These are phyloP conservation scores for Galago senegalensis DNA, from an alignment of 2,797 vertebrate species.

Conservation along the genomic window DNA sequence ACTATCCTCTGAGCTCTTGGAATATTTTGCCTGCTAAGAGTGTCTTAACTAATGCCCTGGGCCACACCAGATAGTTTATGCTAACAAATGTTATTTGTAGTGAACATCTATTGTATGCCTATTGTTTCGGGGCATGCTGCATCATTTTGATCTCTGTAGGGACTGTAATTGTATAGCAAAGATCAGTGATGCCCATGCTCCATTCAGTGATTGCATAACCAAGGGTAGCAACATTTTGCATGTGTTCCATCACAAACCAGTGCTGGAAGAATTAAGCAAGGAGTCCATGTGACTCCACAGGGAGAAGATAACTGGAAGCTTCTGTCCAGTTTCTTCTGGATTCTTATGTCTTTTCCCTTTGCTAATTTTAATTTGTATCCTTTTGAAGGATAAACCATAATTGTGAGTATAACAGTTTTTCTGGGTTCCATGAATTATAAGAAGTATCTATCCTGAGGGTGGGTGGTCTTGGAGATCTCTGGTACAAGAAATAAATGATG, in stretches of 20 bases:
- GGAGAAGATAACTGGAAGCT: background rate
- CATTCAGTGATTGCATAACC: background rate
- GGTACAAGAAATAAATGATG: conserved; percentile 10
- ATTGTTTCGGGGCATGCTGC: background rate
- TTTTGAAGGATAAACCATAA: background rate
- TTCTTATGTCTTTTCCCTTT: background rate
- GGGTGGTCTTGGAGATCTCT: background rate
- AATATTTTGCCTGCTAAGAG: background rate
- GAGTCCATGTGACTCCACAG: background rate
- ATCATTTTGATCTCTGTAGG: background rate
- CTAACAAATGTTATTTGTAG: background rate
- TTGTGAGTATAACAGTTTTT: conserved; percentile 30
- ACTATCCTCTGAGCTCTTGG: background rate
- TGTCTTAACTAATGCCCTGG: background rate
- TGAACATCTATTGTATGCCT: background rate
- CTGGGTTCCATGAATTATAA: background rate
- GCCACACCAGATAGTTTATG: background rate
- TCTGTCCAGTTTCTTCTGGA: background rate
- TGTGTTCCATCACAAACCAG: background rate
- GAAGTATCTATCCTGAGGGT: background rate
- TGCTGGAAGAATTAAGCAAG: background rate
- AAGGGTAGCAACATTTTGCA: background rate
- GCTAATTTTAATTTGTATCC: background rate
- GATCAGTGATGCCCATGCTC: background rate
- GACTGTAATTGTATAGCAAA: background rate